A percentile compares a stretch with the other conserved stretches of the same genome.
These are phyloP conservation scores for Dermatemys mawii DNA, from an alignment of 2,113 vertebrate species.

Conservation along the genomic window DNA sequence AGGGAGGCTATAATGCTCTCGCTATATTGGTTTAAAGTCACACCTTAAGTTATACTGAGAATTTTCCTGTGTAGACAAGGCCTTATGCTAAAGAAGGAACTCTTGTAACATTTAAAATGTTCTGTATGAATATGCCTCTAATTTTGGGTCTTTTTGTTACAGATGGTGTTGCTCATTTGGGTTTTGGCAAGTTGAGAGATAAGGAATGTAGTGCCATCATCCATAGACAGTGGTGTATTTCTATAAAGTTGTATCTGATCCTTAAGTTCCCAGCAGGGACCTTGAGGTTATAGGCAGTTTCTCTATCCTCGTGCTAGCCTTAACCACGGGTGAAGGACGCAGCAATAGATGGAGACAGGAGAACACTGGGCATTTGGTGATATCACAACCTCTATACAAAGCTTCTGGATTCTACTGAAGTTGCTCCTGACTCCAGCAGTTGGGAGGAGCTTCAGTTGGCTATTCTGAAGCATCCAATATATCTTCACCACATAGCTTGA, in stretches of 20 bases:
- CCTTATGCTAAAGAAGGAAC: accelerated
- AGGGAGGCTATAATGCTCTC: background rate
- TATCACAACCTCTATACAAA: background rate
- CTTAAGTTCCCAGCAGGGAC: background rate
- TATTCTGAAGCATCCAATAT: background rate
- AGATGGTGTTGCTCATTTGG: background rate
- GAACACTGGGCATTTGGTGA: background rate
- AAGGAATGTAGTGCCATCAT: background rate
- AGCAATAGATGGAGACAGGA: background rate
- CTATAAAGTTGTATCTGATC: background rate
- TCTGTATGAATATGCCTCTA: background rate
- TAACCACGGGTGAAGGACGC: background rate
- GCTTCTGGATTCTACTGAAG: background rate
- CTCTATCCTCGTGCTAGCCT: background rate
- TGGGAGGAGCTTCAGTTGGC: background rate
- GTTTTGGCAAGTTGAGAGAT: background rate
- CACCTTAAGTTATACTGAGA: background rate
- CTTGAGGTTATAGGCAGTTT: too few relatives aligned
- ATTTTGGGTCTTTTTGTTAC: background rate
- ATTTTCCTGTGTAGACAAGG: background rate
- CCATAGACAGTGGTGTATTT: background rate
- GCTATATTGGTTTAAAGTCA: background rate
- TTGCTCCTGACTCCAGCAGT: background rate
- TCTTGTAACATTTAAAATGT: background rate
- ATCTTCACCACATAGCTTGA: background rate